These are phyloP conservation scores for Thymelicus sylvestris DNA, from an alignment of 2,888 invertebrate genomes.

Conservation along the genomic window DNA sequence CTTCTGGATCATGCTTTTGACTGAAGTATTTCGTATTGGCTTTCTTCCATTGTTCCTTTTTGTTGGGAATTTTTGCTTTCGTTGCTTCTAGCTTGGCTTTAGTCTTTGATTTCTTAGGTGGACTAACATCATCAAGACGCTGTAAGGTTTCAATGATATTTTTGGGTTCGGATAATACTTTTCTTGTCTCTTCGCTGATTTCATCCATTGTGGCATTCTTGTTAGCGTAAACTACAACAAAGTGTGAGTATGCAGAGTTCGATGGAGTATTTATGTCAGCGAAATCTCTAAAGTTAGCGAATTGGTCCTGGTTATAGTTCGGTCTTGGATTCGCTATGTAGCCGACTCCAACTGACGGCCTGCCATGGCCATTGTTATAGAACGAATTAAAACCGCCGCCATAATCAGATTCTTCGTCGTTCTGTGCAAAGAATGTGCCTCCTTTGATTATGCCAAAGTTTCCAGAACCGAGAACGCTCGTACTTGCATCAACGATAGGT, in stretches of 20 bases:
- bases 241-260: conserved; percentile 91
- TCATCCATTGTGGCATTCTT: conserved; percentile 89
- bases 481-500: conserved; percentile 79
- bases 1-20: conserved; percentile 82
- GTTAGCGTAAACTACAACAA: conserved; percentile 93
- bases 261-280: conserved; percentile 93
- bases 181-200: conserved; percentile 72
- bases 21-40: conserved; percentile 65
- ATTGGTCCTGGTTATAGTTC: conserved; percentile 92
- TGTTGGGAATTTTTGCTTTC: conserved; percentile 70
- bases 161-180: conserved; percentile 86
- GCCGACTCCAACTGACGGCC: conserved; percentile 86
- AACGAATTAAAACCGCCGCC: conserved; percentile 85
- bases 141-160: conserved; percentile 93
- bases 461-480: conserved; percentile 90
- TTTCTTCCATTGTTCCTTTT: conserved; percentile 79
- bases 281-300: conserved; percentile 95
- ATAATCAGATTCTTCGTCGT: conserved; percentile 87
- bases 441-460: conserved; percentile 95
- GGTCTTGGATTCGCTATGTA: conserved; percentile 89
- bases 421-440: conserved; percentile 92
- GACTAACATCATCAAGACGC: conserved; percentile 86
- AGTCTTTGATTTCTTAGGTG: conserved; percentile 82
- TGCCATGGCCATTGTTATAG: conserved; percentile 89
- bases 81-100: conserved; percentile 87